Evolutionary conservation across 37 sponge, comb jelly and placozoan genomes (phyloP).

Genomic region (Beroe forskalii): DNA sequence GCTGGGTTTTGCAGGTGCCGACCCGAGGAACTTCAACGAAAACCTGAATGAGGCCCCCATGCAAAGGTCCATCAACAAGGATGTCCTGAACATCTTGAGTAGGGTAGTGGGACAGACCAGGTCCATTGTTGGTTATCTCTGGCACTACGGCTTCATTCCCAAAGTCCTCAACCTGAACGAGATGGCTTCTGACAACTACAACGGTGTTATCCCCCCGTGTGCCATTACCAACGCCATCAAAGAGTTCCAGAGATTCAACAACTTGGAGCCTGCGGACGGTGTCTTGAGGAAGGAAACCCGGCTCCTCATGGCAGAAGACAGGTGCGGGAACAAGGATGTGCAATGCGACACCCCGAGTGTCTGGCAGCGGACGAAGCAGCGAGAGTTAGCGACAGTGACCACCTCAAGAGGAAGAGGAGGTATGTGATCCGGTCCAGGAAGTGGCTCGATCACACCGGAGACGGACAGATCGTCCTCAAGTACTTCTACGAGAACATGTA

Average conservation of each 20-base stretch:
- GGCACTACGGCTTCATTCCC: slow-evolving; percentile 31
- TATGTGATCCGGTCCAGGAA: slow-evolving; percentile 17
- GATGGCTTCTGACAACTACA: background rate
- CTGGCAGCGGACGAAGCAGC: background rate
- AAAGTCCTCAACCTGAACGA: slow-evolving; percentile 16
- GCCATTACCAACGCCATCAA: slow-evolving; percentile 37
- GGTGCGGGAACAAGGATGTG: slow-evolving; percentile 27
- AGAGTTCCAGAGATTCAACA: slow-evolving; percentile 27
- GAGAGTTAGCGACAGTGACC: background rate
- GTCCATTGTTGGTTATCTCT: background rate
- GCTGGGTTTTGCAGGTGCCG: background rate
- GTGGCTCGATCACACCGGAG: background rate
- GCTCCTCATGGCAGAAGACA: background rate
- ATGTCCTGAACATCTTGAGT: background rate
- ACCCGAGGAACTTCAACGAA: background rate
- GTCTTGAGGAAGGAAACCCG: slow-evolving; percentile 8
- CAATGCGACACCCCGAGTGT: slow-evolving; percentile 29
- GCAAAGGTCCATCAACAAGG: background rate
- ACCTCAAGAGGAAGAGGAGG: background rate
- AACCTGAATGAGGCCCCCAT: background rate
- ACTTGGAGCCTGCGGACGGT: background rate
- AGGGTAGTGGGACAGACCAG: background rate
- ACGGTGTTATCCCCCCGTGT: slow-evolving; percentile 34
- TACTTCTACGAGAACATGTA: background rate
- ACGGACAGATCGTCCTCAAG: background rate